These are phyloP conservation scores for Palaemon carinicauda DNA, from an alignment of 1,140 invertebrate genomes.

Conservation along the genomic window DNA sequence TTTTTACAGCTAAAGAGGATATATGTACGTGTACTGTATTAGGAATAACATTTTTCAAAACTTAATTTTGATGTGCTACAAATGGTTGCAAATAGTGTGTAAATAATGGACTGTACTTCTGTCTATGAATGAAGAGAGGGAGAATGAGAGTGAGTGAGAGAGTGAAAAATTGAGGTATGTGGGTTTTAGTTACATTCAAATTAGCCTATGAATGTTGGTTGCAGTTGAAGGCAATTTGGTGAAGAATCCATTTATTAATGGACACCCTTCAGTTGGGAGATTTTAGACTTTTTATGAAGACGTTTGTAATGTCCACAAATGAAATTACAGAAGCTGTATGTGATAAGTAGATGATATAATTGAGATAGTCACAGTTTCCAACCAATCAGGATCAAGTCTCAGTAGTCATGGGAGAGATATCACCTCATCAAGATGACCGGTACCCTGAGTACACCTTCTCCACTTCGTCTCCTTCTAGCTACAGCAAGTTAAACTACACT, in stretches of 20 bases:
- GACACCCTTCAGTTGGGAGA: neutral
- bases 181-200: neutral
- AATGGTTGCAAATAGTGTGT: neutral
- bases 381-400: slow-evolving; percentile 64
- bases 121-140: neutral
- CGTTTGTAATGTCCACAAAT: neutral
- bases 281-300: neutral
- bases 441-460: slow-evolving; percentile 68
- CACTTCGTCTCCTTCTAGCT: slow-evolving; percentile 82
- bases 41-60: too few relatives aligned
- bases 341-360: neutral
- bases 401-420: slow-evolving; percentile 84
- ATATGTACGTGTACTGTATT: too few relatives aligned
- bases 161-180: neutral
- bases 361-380: slow-evolving; percentile 29
- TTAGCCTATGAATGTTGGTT: too few relatives aligned
- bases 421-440: slow-evolving; percentile 79
- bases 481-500: slow-evolving; percentile 87
- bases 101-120: neutral
- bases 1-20: too few relatives aligned
- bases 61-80: neutral
- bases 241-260: too few relatives aligned
- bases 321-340: too few relatives aligned
- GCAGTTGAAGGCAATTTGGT: too few relatives aligned
- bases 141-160: neutral